Evolutionary conservation across 1,140 invertebrate species (phyloP).

Genomic region (Pachypeltis micranthus): DNA sequence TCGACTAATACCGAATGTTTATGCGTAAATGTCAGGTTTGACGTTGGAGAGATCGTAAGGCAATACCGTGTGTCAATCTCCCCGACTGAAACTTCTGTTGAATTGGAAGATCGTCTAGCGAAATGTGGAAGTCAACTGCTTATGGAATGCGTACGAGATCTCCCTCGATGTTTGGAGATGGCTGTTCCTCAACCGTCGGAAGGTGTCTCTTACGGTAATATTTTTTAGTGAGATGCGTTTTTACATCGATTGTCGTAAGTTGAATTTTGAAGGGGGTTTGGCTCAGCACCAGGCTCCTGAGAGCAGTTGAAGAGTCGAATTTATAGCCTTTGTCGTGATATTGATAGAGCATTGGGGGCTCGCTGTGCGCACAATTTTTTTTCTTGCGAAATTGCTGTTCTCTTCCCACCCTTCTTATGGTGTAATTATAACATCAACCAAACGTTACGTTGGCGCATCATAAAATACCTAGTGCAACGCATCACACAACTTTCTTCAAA

Average conservation of each 20-base stretch:
- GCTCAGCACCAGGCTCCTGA: neutral
- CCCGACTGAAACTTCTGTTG: slow-evolving; percentile 47
- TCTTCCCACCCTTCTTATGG: no score
- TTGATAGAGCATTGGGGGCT: neutral
- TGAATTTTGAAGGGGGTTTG: neutral
- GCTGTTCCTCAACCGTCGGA: slow-evolving; percentile 45
- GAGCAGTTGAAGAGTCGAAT: neutral
- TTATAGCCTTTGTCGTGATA: neutral
- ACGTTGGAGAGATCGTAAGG: slow-evolving; percentile 68
- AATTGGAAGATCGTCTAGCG: slow-evolving; percentile 53
- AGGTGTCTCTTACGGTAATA: slow-evolving; percentile 56
- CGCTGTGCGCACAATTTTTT: no score
- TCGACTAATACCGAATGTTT: no score
- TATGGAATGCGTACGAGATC: slow-evolving; percentile 45
- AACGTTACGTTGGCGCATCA: no score
- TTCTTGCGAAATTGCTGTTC: no score
- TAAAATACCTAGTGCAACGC: no score
- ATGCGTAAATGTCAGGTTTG: no score
- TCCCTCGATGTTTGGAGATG: slow-evolving; percentile 45
- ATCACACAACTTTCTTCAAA: no score
- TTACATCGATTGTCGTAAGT: slow-evolving; percentile 7
- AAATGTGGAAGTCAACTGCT: slow-evolving; percentile 55
- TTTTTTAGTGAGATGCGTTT: slow-evolving; percentile 11
- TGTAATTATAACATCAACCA: no score
- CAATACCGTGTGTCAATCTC: slow-evolving; percentile 50